These are phyloP conservation scores for Trachurus trachurus DNA, from an alignment of 2,797 vertebrate species.

Conservation along the genomic window DNA sequence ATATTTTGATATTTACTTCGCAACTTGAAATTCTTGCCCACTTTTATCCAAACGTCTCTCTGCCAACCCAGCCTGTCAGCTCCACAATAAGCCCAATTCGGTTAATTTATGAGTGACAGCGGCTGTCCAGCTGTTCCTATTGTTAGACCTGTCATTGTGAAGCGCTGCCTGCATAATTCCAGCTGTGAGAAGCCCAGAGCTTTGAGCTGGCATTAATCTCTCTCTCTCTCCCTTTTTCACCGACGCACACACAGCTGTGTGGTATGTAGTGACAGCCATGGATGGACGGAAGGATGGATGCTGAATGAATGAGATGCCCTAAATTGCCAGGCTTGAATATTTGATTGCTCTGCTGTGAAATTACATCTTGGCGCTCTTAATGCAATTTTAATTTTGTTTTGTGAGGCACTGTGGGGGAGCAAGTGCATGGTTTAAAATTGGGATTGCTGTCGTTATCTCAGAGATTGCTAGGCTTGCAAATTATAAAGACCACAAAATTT, in stretches of 20 bases:
- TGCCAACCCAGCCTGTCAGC: slow-evolving; percentile 39
- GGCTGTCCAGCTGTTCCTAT: slow-evolving; percentile 84
- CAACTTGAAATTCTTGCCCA: slow-evolving; percentile 3
- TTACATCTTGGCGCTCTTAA: slow-evolving; percentile 87
- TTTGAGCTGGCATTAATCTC: slow-evolving; percentile 76
- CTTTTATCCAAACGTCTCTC: slow-evolving; percentile 3
- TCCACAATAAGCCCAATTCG: slow-evolving; percentile 53
- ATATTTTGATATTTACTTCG: slow-evolving; percentile 3
- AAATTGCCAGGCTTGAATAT: slow-evolving; percentile 89
- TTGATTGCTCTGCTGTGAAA: slow-evolving; percentile 90
- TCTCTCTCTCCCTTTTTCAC: slow-evolving; percentile 60
- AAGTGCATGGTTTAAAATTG: slow-evolving; percentile 82
- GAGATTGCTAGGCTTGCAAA: slow-evolving; percentile 87
- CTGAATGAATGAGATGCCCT: slow-evolving; percentile 86
- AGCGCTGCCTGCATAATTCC: slow-evolving; percentile 71
- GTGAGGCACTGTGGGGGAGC: slow-evolving; percentile 81
- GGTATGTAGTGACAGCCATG: slow-evolving; percentile 78
- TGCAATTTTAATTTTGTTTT: slow-evolving; percentile 90
- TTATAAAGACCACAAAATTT: slow-evolving; percentile 87
- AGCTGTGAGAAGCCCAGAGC: slow-evolving; percentile 79
- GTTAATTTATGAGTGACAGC: slow-evolving; percentile 65
- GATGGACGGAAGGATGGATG: slow-evolving; percentile 89
- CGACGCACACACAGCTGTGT: slow-evolving; percentile 84
- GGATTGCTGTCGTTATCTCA: slow-evolving; percentile 84
- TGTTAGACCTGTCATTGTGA: slow-evolving; percentile 74